phyloP scores from a whole-genome alignment of 2,888 invertebrate genomes.

The Caenorhabditis wallacei region DNA sequence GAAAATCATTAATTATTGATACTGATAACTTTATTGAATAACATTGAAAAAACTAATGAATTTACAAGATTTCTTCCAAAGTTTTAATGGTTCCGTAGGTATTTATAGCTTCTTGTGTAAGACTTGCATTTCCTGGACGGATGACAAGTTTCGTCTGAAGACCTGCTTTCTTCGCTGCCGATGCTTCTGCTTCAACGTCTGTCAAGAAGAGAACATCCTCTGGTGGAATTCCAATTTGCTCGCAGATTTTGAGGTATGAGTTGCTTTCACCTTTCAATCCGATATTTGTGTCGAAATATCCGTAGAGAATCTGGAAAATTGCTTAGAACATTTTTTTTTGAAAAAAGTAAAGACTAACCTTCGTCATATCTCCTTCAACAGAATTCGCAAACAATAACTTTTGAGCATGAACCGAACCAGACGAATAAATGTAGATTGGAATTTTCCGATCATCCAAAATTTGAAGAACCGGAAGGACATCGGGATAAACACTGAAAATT shows the following conservation, averaged over 20 bases:
- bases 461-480: constrained; percentile 89
- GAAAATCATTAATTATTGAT: neutral
- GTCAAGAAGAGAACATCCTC: constrained; percentile 91
- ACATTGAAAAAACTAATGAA: neutral
- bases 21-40: neutral
- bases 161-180: constrained; percentile 90
- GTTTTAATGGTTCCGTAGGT: constrained; percentile 50
- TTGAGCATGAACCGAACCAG: constrained; percentile 93
- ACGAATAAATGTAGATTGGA: constrained; percentile 92
- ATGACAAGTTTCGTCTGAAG: constrained; percentile 88
- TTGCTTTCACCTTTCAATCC: constrained; percentile 90
- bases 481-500: constrained; percentile 88
- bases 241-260: constrained; percentile 90
- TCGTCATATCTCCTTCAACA: constrained; percentile 89
- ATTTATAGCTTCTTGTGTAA: constrained; percentile 86
- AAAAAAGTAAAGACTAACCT: constrained; percentile 83
- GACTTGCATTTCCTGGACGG: constrained; percentile 90
- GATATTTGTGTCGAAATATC: constrained; percentile 92
- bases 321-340: neutral
- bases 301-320: constrained; percentile 86
- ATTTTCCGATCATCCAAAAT: constrained; percentile 87
- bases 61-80: constrained; percentile 64
- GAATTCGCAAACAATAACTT: constrained; percentile 91
- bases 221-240: constrained; percentile 87
- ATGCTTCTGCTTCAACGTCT: constrained; percentile 91